Percentiles rank a stretch among this genome's conserved stretches.
Evolutionary conservation across 2,113 vertebrate genomes (phyloP).

Genomic region (Paratilapia polleni): DNA sequence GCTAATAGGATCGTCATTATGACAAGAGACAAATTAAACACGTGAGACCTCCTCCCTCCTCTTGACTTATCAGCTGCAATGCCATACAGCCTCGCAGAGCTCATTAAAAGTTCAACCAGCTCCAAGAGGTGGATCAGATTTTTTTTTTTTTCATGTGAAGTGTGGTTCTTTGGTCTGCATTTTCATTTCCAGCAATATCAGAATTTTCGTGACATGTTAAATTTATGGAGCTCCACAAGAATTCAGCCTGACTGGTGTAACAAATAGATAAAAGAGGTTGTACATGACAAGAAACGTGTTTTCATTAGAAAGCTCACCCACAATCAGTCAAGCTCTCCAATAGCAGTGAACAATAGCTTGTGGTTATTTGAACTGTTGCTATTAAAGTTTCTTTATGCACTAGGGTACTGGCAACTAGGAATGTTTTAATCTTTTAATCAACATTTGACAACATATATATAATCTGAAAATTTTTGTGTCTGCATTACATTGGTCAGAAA

Average conservation of each 20-base stretch:
- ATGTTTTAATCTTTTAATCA: no score
- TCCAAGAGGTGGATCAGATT: neutral
- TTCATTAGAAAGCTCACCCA: neutral
- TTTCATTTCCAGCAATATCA: neutral
- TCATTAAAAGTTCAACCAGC: slow-evolving; percentile 23
- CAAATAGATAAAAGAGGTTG: neutral
- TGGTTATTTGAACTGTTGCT: neutral
- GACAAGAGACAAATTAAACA: slow-evolving; percentile 46
- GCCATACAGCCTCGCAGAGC: neutral
- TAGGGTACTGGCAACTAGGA: neutral
- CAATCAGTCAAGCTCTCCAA: neutral
- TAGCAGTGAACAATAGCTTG: neutral
- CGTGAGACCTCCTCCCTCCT: slow-evolving; percentile 11
- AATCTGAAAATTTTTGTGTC: neutral
- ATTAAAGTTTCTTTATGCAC: neutral
- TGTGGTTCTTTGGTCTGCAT: neutral
- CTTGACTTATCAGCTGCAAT: slow-evolving; percentile 9
- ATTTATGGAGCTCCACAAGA: neutral
- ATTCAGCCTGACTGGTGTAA: neutral
- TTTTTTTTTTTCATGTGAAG: neutral
- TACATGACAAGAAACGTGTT: neutral
- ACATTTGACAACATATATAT: no score
- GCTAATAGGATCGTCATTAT: slow-evolving; percentile 36
- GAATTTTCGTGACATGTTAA: neutral
- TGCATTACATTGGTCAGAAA: neutral